Conservation (phyloP, 64 coral and sea anemone species). For the Montipora sp. region DNA sequence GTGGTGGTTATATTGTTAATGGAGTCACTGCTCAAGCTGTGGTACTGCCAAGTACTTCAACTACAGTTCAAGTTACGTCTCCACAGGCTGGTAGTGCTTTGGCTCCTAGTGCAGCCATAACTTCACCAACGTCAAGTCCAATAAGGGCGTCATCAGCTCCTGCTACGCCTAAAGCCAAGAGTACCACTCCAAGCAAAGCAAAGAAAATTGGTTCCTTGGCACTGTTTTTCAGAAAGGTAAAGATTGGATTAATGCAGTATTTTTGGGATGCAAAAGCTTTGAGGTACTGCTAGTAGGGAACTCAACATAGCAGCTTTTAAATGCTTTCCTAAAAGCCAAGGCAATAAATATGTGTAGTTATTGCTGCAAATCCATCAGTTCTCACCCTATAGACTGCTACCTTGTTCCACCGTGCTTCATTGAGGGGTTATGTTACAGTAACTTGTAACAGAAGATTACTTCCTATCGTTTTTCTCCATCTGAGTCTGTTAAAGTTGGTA, state of each 20-base stretch:
- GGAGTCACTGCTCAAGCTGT: slow-evolving; percentile 83
- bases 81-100: slow-evolving; percentile 58
- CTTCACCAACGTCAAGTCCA: slow-evolving; percentile 78
- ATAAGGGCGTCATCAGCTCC: slow-evolving; percentile 69
- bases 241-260: not conserved
- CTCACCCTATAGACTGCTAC: no score
- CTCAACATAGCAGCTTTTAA: no score
- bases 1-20: slow-evolving; percentile 79
- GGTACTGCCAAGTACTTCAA: slow-evolving; percentile 75
- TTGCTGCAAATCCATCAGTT: no score
- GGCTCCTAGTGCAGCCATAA: slow-evolving; percentile 20
- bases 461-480: no score
- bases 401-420: no score
- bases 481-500: no score
- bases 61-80: slow-evolving; percentile 82
- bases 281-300: no score
- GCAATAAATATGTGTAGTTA: no score
- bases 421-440: no score
- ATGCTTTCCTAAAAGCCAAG: no score
- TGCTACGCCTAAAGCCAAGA: slow-evolving; percentile 64
- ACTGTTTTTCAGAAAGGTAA: slow-evolving; percentile 99
- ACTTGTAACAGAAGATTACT: no score
- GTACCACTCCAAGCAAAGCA: slow-evolving; percentile 58
- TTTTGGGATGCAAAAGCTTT: no score
- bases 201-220: slow-evolving; percentile 96